A percentile compares a stretch with the other conserved stretches of the same genome.
Evolutionary conservation across 2,113 vertebrate species (phyloP).

Genomic region (Spermophilus dauricus): DNA sequence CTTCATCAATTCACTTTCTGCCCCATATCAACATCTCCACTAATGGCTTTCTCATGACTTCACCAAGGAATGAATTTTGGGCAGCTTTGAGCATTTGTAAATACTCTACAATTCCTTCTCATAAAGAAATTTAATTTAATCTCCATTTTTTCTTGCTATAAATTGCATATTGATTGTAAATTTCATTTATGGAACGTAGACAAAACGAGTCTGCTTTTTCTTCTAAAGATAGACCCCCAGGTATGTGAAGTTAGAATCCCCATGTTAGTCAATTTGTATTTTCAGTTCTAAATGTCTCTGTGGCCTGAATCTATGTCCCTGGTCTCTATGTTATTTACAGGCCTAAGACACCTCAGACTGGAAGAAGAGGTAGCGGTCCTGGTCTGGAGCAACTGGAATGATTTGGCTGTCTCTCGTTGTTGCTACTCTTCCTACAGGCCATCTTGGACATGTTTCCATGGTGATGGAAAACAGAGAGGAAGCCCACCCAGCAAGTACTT

Average conservation of each 20-base stretch:
- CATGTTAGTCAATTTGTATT: not conserved
- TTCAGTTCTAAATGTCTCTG: constrained; percentile 19
- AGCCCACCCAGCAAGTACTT: not conserved
- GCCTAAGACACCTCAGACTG: accelerated
- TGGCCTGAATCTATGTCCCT: not conserved
- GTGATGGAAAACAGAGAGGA: not conserved
- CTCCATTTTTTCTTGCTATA: not conserved
- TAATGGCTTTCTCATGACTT: not conserved
- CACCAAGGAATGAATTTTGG: not conserved
- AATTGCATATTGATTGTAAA: not conserved
- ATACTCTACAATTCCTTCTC: not conserved
- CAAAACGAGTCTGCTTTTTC: not conserved
- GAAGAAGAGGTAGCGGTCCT: not conserved
- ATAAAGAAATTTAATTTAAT: not conserved
- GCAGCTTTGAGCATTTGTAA: not conserved
- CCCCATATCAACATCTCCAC: not conserved
- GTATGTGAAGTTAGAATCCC: not conserved
- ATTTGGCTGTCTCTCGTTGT: accelerated
- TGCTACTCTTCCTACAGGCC: not conserved
- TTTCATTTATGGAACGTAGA: not conserved
- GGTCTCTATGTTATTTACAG: not conserved
- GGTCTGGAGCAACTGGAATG: not conserved
- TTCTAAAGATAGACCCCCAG: not conserved
- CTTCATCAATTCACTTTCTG: not conserved
- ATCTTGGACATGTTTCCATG: not conserved